Percentiles rank a stretch among this genome's conserved stretches.
These are phyloP conservation scores for Pristionchus japonicus DNA, from an alignment of 2,888 invertebrate species.

Conservation along the genomic window DNA sequence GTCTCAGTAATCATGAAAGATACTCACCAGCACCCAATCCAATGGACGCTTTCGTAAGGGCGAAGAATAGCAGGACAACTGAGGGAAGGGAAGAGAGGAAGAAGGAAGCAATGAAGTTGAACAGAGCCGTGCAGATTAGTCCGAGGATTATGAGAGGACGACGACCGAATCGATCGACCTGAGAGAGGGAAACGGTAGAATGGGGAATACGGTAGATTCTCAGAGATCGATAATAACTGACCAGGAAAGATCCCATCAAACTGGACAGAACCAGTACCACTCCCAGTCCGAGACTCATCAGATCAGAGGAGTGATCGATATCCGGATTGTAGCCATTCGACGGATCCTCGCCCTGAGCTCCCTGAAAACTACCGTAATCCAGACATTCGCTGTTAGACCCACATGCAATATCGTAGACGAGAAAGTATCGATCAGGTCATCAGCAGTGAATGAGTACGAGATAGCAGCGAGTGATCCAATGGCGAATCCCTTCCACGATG, in stretches of 20 bases:
- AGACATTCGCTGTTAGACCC: neutral
- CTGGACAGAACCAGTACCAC: slow-evolving; percentile 55
- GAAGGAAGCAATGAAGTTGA: slow-evolving; percentile 63
- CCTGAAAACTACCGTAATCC: slow-evolving; percentile 29
- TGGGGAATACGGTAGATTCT: neutral
- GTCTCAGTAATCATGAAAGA: no score
- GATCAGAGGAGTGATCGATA: slow-evolving; percentile 48
- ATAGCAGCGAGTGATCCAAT: slow-evolving; percentile 69
- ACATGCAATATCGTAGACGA: slow-evolving; percentile 65
- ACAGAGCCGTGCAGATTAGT: slow-evolving; percentile 65
- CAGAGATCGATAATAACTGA: slow-evolving; percentile 38
- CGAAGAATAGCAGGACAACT: slow-evolving; percentile 57
- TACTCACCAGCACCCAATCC: slow-evolving; percentile 49
- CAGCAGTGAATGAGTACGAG: slow-evolving; percentile 72
- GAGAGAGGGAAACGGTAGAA: slow-evolving; percentile 43
- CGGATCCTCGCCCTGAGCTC: slow-evolving; percentile 14
- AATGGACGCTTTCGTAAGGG: slow-evolving; percentile 61
- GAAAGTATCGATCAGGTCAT: slow-evolving; percentile 73
- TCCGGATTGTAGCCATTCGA: neutral
- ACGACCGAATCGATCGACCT: slow-evolving; percentile 71
- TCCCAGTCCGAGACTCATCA: slow-evolving; percentile 58
- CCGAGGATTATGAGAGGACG: slow-evolving; percentile 67
- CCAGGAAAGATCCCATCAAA: slow-evolving; percentile 58
- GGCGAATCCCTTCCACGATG: slow-evolving; percentile 64
- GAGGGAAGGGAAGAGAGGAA: slow-evolving; percentile 53